A percentile compares a stretch with the other conserved stretches of the same genome.
Evolutionary conservation across 1,140 invertebrate species (phyloP).

Genomic region (Conopomorpha cramerella): DNA sequence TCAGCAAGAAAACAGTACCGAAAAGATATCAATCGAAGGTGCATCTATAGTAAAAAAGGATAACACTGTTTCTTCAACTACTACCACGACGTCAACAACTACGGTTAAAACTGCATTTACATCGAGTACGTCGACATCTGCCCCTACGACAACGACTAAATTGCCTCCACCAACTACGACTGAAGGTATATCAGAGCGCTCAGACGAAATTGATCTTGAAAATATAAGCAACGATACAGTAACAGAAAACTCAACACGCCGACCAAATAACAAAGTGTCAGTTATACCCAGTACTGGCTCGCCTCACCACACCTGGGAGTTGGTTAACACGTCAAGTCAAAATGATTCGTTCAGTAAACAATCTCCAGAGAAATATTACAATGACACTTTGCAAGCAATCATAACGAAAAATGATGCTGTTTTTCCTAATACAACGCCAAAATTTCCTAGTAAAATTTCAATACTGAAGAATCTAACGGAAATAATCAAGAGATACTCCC

Average conservation of each 20-base stretch:
- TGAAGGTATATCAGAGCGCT: conserved; percentile 9
- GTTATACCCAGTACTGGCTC: conserved; percentile 37
- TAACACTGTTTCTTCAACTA: conserved; percentile 15
- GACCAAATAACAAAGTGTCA: conserved; percentile 52
- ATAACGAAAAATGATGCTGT: conserved; percentile 53
- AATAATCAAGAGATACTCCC: conserved; percentile 39
- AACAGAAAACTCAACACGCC: conserved; percentile 28
- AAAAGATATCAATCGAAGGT: conserved; percentile 44
- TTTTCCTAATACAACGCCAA: conserved; percentile 49
- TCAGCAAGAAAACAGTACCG: conserved; percentile 29
- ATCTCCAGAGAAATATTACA: conserved; percentile 49
- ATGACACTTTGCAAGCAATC: conserved; percentile 57
- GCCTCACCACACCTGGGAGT: conserved; percentile 52
- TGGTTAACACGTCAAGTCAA: conserved; percentile 48
- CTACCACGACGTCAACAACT: conserved; percentile 10
- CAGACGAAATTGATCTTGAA: conserved; percentile 19
- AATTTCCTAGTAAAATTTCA: conserved; percentile 43
- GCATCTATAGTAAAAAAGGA: conserved; percentile 43
- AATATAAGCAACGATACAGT: conserved; percentile 20
- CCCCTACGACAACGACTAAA: conserved; percentile 6
- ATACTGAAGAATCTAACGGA: conserved; percentile 44
- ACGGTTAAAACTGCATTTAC: conserved; percentile 11
- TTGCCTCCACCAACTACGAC: too few relatives aligned
- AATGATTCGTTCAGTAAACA: conserved; percentile 34
- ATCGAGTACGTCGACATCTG: conserved; percentile 6